Base-by-base conservation (phyloP, 30 jellyfish, hydroid and myxozoan species). In the Rhopilema esculentum region DNA sequence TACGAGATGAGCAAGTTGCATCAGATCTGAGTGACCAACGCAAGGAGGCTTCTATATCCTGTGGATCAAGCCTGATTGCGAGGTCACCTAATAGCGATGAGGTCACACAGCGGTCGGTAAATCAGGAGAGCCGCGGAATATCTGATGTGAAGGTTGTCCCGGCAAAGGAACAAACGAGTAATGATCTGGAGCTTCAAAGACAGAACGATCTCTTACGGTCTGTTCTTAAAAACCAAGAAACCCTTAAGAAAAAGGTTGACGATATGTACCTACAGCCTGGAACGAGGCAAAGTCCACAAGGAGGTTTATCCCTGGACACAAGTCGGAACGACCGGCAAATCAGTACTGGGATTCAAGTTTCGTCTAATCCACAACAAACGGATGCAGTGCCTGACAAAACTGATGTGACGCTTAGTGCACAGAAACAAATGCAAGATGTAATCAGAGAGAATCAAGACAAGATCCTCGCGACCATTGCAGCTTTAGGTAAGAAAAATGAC, bases 401-500 rank as follows among this genome's bases (percentile, higher is more conserved):
- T 6, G 9, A 6, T 12, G 9, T 2, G 57, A 2, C 57, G 6
- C 57, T 17, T 8, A 20, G 16, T 16, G 49, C 33, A 16, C 94
- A 73, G 67, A 40, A 26, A 12, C 83, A 66, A 20, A 63, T 66
- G n/a, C 94, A 85, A 15, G 73, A 22, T 0, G 94, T 72, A 27
- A 74, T 85, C 31, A 68, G 49, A 64, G 40, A 71, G 0, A 83
- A 71, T 32, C 91, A 83, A 49, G 91, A 83, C 31, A 27, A 65
- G 52, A 69, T 83, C n/a, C 40, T 83, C 31, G 73, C 52, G 27
- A 83, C 66, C 27, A 83, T 83, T 22, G 19, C 75, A 12, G 78
- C 91, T 4, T 66, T 83, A 15, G 84, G 91, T 83, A 53, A 83
- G 85, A 12, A n/a, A n/a, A n/a, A n/a, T n/a, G n/a, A n/a, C n/a